Evolutionary conservation across 2,797 vertebrate genomes (phyloP).

Genomic region (Rhinophrynus dorsalis): DNA sequence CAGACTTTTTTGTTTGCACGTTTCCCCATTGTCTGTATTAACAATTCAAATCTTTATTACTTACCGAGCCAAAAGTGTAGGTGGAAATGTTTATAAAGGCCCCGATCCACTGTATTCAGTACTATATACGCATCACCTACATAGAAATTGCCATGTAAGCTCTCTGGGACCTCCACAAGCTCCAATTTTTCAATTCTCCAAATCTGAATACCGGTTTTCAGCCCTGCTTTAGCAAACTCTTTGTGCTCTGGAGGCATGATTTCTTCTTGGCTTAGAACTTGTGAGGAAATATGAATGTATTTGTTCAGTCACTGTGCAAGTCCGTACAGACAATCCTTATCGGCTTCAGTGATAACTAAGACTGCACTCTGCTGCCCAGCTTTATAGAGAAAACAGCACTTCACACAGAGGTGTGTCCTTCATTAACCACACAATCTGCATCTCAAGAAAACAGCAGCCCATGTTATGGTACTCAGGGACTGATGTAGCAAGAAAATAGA

Average conservation of each 20-base stretch:
- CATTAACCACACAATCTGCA: not conserved
- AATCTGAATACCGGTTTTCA: slow-evolving; percentile 73
- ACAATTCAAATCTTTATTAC: too few species aligned
- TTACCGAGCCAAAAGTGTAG: slow-evolving; percentile 90
- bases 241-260: slow-evolving; percentile 65
- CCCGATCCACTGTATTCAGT: slow-evolving; percentile 68
- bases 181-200: slow-evolving; percentile 85
- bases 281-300: not conserved
- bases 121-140: slow-evolving; percentile 87
- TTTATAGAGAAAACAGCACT: not conserved
- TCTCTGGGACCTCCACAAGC: slow-evolving; percentile 71
- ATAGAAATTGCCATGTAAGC: slow-evolving; percentile 78
- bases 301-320: not conserved
- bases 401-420: not conserved
- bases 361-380: not conserved
- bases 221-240: slow-evolving; percentile 76
- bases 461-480: too few species aligned
- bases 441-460: too few species aligned
- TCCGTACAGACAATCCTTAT: not conserved
- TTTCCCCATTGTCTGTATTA: too few species aligned
- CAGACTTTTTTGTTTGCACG: too few species aligned
- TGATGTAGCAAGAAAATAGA: too few species aligned
- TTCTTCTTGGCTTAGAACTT: not conserved
- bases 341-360: not conserved
- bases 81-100: slow-evolving; percentile 61